A percentile compares a stretch with the other conserved stretches of the same genome.
Conservation (phyloP, 2,888 invertebrate genomes). For the Tetranychus truncatus region DNA sequence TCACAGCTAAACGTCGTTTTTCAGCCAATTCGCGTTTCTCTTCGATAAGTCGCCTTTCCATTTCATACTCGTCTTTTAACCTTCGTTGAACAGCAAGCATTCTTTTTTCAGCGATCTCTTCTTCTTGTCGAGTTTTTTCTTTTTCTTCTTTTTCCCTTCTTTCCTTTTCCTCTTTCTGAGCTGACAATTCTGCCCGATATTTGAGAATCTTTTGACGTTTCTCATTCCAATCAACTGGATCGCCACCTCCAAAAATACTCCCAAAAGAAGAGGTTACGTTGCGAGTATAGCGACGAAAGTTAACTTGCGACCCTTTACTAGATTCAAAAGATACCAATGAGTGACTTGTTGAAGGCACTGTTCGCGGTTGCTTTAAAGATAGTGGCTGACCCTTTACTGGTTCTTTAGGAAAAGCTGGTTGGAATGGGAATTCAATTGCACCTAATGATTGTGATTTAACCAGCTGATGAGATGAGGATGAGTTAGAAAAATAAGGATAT, state of each 20-base stretch:
- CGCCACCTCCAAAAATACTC: neutral
- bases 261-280: neutral
- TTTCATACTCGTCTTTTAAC: constrained; percentile 7
- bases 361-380: neutral
- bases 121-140: neutral
- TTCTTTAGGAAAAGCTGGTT: neutral
- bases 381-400: neutral
- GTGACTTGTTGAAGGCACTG: neutral
- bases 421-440: neutral
- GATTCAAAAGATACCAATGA: neutral
- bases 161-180: constrained; percentile 6
- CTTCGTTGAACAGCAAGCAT: neutral
- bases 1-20: neutral
- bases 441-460: neutral
- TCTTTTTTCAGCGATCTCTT: neutral
- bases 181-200: neutral
- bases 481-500: neutral
- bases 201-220: neutral
- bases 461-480: neutral
- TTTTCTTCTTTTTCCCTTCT: neutral
- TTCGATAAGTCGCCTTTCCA: neutral
- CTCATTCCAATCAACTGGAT: neutral
- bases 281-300: neutral
- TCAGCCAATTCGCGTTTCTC: neutral
- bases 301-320: neutral